Evolutionary conservation across 2,113 vertebrate genomes (phyloP).

Genomic region (Fregetta grallaria): DNA sequence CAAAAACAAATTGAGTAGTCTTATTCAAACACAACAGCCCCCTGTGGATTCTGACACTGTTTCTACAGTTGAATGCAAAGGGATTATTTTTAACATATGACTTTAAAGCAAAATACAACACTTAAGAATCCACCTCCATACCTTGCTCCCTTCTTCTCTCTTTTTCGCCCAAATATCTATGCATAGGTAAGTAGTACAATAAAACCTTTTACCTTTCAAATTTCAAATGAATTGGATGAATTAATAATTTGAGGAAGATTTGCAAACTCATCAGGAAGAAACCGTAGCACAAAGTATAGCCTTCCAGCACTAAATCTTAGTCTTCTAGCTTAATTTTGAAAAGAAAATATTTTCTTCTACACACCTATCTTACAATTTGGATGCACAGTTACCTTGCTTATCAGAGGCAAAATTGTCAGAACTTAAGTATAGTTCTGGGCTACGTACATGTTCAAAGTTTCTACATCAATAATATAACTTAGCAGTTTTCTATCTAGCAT

Average conservation of each 20-base stretch:
- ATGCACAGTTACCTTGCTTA: not conserved
- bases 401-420: not conserved
- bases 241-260: not conserved
- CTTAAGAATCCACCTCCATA: not conserved
- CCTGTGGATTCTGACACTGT: not conserved
- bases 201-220: not conserved
- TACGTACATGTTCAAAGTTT: not conserved
- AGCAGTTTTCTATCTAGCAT: not conserved
- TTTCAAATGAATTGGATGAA: not conserved
- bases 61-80: not conserved
- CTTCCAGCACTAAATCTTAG: not conserved
- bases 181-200: not conserved
- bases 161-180: not conserved
- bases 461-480: not conserved
- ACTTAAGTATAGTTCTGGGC: not conserved
- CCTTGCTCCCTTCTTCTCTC: not conserved
- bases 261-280: slow-evolving; percentile 15
- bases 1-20: slow-evolving; percentile 25
- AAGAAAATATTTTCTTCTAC: not conserved
- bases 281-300: not conserved
- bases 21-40: slow-evolving; percentile 16
- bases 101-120: not conserved
- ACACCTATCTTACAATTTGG: not conserved
- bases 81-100: not conserved
- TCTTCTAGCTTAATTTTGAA: not conserved